Evolutionary conservation across 1,140 invertebrate genomes (phyloP).

Genomic region (Drosophila tropicalis): DNA sequence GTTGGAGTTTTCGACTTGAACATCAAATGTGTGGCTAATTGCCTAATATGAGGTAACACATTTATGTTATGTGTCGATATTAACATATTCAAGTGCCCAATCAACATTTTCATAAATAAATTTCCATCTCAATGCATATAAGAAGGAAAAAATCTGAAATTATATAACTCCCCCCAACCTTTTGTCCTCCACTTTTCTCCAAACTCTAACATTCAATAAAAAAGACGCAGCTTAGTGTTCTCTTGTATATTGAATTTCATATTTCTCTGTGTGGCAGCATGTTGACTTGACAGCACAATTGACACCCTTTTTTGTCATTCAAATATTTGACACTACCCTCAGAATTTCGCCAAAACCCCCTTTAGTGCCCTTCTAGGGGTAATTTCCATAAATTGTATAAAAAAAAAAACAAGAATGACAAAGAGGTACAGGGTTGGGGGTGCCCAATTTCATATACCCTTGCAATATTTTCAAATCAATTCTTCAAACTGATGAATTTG

Average conservation of each 20-base stretch:
- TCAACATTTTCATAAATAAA: conserved; percentile 13
- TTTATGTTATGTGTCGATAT: conserved; percentile 11
- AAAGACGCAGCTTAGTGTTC: conserved; percentile 36
- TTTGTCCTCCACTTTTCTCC: neutral
- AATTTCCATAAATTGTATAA: conserved; percentile 72
- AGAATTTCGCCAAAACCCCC: neutral
- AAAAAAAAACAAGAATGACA: neutral
- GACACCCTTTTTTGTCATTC: conserved; percentile 72
- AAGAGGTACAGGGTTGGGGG: neutral
- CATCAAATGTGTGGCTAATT: conserved; percentile 5
- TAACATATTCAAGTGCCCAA: conserved; percentile 10
- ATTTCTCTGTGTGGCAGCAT: conserved; percentile 74
- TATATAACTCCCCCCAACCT: neutral
- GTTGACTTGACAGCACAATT: conserved; percentile 79
- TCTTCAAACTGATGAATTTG: no score
- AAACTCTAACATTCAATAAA: neutral
- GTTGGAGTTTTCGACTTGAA: neutral
- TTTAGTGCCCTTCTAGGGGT: conserved; percentile 54
- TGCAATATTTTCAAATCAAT: neutral
- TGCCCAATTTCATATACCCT: neutral
- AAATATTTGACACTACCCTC: conserved; percentile 51
- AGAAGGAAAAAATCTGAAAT: neutral
- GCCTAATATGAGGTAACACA: conserved; percentile 8
- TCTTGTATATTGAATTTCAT: conserved; percentile 61
- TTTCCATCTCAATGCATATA: conserved; percentile 6